These are phyloP conservation scores for Acridotheres tristis DNA, from an alignment of 2,797 vertebrate genomes.

Conservation along the genomic window DNA sequence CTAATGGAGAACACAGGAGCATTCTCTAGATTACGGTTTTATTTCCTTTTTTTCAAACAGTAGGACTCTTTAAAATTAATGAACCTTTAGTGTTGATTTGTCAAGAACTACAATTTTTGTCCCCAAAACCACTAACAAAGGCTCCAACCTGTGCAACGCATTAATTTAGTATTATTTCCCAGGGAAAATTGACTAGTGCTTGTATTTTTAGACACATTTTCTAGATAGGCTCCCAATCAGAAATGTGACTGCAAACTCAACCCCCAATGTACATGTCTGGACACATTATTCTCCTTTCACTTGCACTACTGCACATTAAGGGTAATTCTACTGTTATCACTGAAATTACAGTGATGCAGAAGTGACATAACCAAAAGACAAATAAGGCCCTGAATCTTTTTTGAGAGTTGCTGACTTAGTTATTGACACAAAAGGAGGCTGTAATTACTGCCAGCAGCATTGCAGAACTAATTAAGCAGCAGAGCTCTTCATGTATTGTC, in stretches of 20 bases:
- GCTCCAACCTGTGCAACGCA: background rate
- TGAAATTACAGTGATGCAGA: background rate
- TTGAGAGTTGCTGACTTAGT: constrained; percentile 22
- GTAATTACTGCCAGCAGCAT: constrained; percentile 44
- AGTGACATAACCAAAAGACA: constrained; percentile 2
- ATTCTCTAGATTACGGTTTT: background rate
- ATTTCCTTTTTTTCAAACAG: background rate
- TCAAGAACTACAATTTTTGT: background rate
- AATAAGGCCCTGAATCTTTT: background rate
- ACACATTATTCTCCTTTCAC: background rate
- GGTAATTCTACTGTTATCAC: background rate
- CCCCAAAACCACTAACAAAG: background rate
- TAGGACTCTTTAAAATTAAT: background rate
- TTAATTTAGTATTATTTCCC: background rate
- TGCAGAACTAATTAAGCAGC: constrained; percentile 34
- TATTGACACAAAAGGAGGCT: constrained; percentile 30
- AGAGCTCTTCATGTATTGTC: constrained; percentile 11
- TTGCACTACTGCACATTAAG: background rate
- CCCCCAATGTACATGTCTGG: background rate
- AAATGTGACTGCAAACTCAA: background rate
- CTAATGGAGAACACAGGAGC: background rate
- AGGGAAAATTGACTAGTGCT: background rate
- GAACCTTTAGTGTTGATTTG: background rate
- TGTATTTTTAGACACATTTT: background rate
- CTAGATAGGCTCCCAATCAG: background rate